Conservation (phyloP, 2,113 vertebrate genomes). For the Dromiciops gliroides region DNA sequence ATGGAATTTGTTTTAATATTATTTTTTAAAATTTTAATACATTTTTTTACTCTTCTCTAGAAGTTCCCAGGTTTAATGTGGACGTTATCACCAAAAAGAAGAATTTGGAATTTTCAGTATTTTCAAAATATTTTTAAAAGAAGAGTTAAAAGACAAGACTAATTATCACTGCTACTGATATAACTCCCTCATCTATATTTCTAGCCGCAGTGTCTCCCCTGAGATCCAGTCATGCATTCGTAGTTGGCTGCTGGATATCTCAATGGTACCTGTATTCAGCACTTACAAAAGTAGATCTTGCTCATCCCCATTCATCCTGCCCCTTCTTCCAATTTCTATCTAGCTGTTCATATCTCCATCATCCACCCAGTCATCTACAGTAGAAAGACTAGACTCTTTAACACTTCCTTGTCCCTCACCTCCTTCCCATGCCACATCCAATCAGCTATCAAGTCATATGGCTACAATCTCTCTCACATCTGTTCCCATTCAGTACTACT, state of each 20-base stretch:
- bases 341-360: not conserved
- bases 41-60: conserved; percentile 32
- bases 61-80: conserved; percentile 35
- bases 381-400: conserved; percentile 1
- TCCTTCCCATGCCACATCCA: not conserved
- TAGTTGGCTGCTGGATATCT: not conserved
- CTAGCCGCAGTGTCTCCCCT: not conserved
- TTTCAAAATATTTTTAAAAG: conserved; percentile 17
- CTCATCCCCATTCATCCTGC: not conserved
- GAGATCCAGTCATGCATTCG: not conserved
- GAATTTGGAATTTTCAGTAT: conserved; percentile 37
- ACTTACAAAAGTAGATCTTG: not conserved
- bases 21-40: conserved; percentile 19
- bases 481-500: not conserved
- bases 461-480: not conserved
- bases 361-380: not conserved
- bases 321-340: not conserved
- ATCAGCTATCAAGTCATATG: not conserved
- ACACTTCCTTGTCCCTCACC: not conserved
- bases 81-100: conserved; percentile 46
- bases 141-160: not conserved
- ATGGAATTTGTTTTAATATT: not conserved
- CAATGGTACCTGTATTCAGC: not conserved
- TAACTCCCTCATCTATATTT: not conserved
- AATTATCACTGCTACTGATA: not conserved